Percentiles rank a stretch among this genome's conserved stretches.
Evolutionary conservation across 1,140 invertebrate genomes (phyloP).

Genomic region (Matsumurasca onukii): DNA sequence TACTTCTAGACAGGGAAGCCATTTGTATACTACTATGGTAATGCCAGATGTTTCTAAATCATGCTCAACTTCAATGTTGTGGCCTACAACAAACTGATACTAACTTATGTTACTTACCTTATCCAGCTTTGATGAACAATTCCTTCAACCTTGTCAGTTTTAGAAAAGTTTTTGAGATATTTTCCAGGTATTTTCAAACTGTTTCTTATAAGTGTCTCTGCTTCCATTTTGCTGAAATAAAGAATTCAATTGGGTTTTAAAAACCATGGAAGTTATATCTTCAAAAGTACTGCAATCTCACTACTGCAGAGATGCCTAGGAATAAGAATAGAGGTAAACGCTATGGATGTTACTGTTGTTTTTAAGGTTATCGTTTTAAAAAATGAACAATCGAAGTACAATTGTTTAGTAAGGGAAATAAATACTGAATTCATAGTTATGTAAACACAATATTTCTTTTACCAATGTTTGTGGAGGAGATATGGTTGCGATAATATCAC

Average conservation of each 20-base stretch:
- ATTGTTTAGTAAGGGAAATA: neutral
- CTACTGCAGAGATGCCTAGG: neutral
- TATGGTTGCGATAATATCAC: neutral
- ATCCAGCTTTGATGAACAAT: conserved; percentile 67
- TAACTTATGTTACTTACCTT: conserved; percentile 49
- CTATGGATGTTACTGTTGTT: no score
- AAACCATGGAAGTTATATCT: neutral
- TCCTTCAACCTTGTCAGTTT: conserved; percentile 56
- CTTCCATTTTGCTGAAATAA: conserved; percentile 21
- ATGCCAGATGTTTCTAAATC: neutral
- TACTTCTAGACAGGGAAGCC: neutral
- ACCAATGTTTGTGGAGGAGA: neutral
- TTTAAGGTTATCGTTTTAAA: no score
- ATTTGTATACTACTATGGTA: neutral
- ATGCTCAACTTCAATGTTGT: neutral
- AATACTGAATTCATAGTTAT: neutral
- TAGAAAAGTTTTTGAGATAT: conserved; percentile 58
- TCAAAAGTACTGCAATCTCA: neutral
- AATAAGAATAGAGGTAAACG: no score
- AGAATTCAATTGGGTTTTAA: neutral
- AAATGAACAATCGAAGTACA: neutral
- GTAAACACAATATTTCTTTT: neutral
- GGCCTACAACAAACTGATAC: conserved; percentile 21
- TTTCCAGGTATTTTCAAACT: conserved; percentile 55
- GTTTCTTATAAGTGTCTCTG: conserved; percentile 12